Evolutionary conservation across 2,113 vertebrate species (phyloP), one percentile per base, ranked within the genome.

Genomic region (Otus sunia): DNA sequence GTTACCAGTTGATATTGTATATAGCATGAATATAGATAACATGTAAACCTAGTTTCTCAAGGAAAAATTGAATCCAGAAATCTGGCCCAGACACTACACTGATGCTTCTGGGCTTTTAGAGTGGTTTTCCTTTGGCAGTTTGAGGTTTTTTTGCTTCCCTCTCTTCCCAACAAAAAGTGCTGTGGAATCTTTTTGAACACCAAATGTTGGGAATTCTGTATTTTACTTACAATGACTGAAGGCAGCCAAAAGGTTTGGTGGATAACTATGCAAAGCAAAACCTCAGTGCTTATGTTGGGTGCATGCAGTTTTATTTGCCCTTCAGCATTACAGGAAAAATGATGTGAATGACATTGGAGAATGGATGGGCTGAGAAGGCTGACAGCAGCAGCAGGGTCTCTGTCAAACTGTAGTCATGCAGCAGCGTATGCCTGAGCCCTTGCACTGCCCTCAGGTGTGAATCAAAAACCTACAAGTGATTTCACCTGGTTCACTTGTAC

Each of bases 81-180:
- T 58, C 10, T 81, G 45, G 4, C 10, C 27, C 25, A 53, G 20
- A 55, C 9, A 37, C 5, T 55, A 34, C 10, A 22, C 12, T 78
- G 60, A 52, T 47, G 15, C 11, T 19, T 82, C 55, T 62, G 29
- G 59, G 22, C 16, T 76, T 90, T 85, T 58, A 50, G 19, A 74
- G 5, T 36, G 6, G 2, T 37, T 52, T 36, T 60, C 6, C 0
- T 0, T n/a, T 52, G 5, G 10, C 43, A 67, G 7, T 15, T 47
- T 50, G 15, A 22, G 10, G 3, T 1, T 30, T 47, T 55, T 74
- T 75, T 74, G 20, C 7, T 75, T 32, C 7, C 5, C 11, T 13
- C 3, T 79, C 15, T 53, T 29, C 32, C 56, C 19, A 30, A 5
- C 23, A 75, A 55, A 81, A 59, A 30, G 7, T 23, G 8, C 5